A percentile compares a stretch with the other conserved stretches of the same genome.
phyloP scores from a whole-genome alignment of 2,888 invertebrate species.

The Drosophila neotestacea region DNA sequence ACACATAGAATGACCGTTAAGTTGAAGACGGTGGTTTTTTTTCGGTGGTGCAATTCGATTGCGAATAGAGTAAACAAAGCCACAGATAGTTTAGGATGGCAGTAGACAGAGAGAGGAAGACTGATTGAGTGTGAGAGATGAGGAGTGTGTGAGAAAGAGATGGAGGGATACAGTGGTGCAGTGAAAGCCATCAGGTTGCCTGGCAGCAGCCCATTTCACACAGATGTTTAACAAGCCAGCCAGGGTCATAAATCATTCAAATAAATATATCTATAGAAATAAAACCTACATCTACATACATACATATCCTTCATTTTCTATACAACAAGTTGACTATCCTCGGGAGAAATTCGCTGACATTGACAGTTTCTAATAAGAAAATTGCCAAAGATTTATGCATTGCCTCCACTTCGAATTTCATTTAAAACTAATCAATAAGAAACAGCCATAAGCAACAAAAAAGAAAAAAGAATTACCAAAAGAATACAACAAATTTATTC shows the following conservation, averaged over 20 bases:
- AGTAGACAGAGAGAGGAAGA: not conserved
- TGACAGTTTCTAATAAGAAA: slow-evolving; percentile 79
- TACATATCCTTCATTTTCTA: slow-evolving; percentile 39
- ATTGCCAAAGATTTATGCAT: slow-evolving; percentile 69
- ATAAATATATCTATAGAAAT: slow-evolving; percentile 25
- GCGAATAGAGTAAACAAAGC: slow-evolving; percentile 65
- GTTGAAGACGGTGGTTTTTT: slow-evolving; percentile 13
- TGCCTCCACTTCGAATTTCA: slow-evolving; percentile 55
- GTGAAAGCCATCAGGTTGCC: slow-evolving; percentile 68
- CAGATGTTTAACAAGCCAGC: slow-evolving; percentile 75
- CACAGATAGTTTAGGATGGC: not conserved
- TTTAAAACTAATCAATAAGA: slow-evolving; percentile 77
- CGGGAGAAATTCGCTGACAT: slow-evolving; percentile 64
- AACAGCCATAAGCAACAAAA: not conserved
- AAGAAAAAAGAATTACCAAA: slow-evolving; percentile 30
- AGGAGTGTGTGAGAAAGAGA: not conserved
- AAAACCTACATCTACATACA: not conserved
- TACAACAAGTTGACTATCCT: slow-evolving; percentile 34
- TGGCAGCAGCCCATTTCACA: slow-evolving; percentile 67
- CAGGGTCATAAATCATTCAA: slow-evolving; percentile 75
- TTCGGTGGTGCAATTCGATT: slow-evolving; percentile 41
- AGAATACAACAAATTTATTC: slow-evolving; percentile 47
- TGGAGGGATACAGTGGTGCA: slow-evolving; percentile 37
- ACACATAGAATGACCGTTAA: slow-evolving; percentile 34
- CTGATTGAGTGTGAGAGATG: not conserved